Evolutionary conservation across 1,140 invertebrate genomes (phyloP), one percentile per base, ranked within the genome.

Genomic region (Cydia splendana): DNA sequence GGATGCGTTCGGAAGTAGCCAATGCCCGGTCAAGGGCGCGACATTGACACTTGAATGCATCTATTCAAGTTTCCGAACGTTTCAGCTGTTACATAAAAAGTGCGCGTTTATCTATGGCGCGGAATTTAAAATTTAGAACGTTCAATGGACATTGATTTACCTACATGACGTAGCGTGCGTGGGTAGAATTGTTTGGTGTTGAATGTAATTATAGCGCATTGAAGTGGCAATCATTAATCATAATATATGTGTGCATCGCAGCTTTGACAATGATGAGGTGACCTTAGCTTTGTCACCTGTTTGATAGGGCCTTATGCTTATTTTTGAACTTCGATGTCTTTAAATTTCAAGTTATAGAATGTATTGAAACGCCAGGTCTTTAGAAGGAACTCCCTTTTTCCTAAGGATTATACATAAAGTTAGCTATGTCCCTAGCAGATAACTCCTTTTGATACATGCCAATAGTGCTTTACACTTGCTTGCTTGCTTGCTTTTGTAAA

Each of bases 1-100:
- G 53, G 53, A 57, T 62, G 57, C 57, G 57, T 62, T 62, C 57
- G 57, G 57, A 62, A 62, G 20, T 62, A 53, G 51, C 51, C 57
- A n/a, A 24, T 62, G 57, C n/a, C 57, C 20, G 57, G 57, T 62
- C 57, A 62, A 62, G 57, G 57, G 57, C 20, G 20, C 57, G 57
- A 62, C 57, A 62, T 62, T 62, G 57, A 24, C 57, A 62, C 57
- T 24, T 24, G 57, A 62, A 24, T 62, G 57, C 57, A 62, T 62
- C 20, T 9, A 62, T 62, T 20, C 57, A 62, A 62, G 20, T 62
- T 62, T 62, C 57, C 57, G 57, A 62, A 62, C 57, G 20, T 53
- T 53, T 53, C 6, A 62, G 51, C 51, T 53, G 53, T 62, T 62
- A 62, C 53, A 62, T 10, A 24, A 62, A 62, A 53, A 53, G 2